Evolutionary conservation across 2,113 vertebrate species (phyloP).

Genomic region (Cichladusa arquata): DNA sequence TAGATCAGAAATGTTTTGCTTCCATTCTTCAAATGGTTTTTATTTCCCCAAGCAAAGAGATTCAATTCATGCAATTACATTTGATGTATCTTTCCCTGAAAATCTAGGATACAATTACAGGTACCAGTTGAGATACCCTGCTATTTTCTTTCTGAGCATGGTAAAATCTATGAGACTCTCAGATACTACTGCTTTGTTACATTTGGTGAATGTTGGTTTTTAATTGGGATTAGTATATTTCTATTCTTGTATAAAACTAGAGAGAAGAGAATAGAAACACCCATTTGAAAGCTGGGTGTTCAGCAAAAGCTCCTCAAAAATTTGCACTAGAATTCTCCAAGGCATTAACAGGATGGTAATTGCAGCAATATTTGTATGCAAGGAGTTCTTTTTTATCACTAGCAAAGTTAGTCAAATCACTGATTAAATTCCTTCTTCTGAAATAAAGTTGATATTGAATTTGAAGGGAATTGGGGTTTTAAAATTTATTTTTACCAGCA

Average conservation of each 20-base stretch:
- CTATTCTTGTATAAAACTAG: not conserved
- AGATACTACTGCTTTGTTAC: not conserved
- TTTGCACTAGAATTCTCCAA: not conserved
- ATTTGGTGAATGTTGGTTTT: not conserved
- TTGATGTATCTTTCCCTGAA: slow-evolving; percentile 7
- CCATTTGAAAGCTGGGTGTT: not conserved
- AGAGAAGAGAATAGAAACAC: not conserved
- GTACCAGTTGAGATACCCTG: not conserved
- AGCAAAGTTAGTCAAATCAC: not conserved
- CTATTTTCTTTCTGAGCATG: not conserved
- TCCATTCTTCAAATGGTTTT: slow-evolving; percentile 32
- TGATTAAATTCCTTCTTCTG: not conserved
- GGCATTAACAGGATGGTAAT: not conserved
- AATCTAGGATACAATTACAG: slow-evolving; percentile 9
- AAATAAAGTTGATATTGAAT: not conserved
- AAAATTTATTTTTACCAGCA: not conserved
- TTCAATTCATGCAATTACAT: not conserved
- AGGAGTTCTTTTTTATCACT: not conserved
- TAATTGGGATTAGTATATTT: not conserved
- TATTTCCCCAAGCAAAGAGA: slow-evolving; percentile 21
- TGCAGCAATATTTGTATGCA: not conserved
- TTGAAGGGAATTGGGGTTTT: not conserved
- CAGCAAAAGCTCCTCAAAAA: not conserved
- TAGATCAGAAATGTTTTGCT: slow-evolving; percentile 38
- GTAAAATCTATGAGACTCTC: not conserved